Base-by-base conservation (phyloP, 2,113 vertebrate species). In the Prolemur simus region DNA sequence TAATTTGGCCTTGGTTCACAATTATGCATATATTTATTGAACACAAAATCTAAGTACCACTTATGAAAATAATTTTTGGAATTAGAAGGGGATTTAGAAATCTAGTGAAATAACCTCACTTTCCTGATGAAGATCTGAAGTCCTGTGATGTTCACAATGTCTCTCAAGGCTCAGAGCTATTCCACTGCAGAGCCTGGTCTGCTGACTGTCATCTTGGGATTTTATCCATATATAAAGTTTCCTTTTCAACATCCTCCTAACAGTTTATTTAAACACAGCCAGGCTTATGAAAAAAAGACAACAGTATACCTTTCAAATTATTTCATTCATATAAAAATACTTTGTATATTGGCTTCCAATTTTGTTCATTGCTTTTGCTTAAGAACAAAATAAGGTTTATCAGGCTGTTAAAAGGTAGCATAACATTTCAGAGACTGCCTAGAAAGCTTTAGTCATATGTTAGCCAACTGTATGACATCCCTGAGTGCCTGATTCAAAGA, bases 381-480 rank as follows among this genome's bases (percentile, higher is more conserved):
- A n/a, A 91, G 52, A 76, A 64, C 45, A 86, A 64, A 73, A 13
- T 32, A 49, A 81, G 25, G 63, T 91, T 80, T 45, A 39, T 34
- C 42, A 39, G 52, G 34, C 23, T 94, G 13, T 86, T 87, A 64
- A 89, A 87, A 87, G 17, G 27, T n/a, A 66, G 17, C 29, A 54
- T 1, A 3, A 63, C n/a, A 68, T 82, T 87, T 96, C 21, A 66
- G 25, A 83, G 5, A 37, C 49, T 42, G 8, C 11, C 34, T 71
- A 87, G 49, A 80, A 94, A 92, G 69, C 27, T 34, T 68, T 20
- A 80, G 37, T 47, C 17, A 90, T 92, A 60, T 58, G 37, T 64
- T 88, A 80, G 17, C 11, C 27, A 49, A 49, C 14, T 13, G 39
- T 21, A 45, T 37, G 42, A 10, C 25, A 37, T 45, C 3, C 60